Conservation (phyloP, 2,888 invertebrate species). For the Ectemnius continuus region DNA sequence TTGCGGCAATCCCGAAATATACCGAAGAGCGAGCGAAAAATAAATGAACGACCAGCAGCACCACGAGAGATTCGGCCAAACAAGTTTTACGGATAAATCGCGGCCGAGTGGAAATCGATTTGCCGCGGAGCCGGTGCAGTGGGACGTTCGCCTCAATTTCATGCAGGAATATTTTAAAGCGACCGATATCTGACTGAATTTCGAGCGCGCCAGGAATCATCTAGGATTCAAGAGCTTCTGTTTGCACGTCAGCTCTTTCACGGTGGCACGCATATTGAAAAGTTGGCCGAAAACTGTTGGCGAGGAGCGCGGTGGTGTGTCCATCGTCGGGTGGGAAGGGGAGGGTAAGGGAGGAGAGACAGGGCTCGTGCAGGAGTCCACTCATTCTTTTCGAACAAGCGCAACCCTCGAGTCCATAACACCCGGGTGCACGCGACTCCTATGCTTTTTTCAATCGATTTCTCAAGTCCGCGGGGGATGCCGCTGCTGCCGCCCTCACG, state of each 20-base stretch:
- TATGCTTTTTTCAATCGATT: constrained; percentile 32
- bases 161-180: background rate
- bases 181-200: constrained; percentile 1
- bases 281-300: background rate
- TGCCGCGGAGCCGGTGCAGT: background rate
- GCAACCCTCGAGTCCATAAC: constrained; percentile 15
- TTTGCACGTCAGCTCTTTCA: constrained; percentile 9
- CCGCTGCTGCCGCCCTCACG: constrained; percentile 25
- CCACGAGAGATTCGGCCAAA: background rate
- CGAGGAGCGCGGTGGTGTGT: background rate
- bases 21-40: constrained; percentile 1
- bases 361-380: background rate
- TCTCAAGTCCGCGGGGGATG: constrained; percentile 35
- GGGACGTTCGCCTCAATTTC: background rate
- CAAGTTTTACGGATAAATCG: constrained; percentile 1
- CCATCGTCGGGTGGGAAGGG: constrained; percentile 7
- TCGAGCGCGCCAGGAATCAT: background rate
- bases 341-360: background rate
- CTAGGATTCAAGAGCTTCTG: background rate
- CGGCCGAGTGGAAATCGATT: background rate
- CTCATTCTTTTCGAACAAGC: constrained; percentile 21
- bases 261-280: background rate
- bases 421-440: background rate
- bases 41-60: background rate
- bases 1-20: constrained; percentile 8